A percentile compares a stretch with the other conserved stretches of the same genome.
phyloP scores from a whole-genome alignment of 2,797 vertebrate species.

The Aulostomus chinensis region DNA sequence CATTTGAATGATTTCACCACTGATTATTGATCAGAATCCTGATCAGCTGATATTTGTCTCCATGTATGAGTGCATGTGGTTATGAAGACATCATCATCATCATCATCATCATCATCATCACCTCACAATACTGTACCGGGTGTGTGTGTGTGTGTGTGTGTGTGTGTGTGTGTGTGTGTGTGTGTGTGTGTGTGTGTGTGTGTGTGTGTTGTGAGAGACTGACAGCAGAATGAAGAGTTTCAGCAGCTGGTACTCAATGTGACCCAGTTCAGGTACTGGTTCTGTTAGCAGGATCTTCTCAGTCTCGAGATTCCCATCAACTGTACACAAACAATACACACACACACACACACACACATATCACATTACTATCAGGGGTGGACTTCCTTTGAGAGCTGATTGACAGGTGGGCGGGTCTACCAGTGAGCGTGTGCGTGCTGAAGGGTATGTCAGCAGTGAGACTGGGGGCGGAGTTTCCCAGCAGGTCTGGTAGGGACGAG shows the following conservation, averaged over 20 bases:
- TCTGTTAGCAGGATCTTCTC: conserved; percentile 80
- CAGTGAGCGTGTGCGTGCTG: conserved; percentile 48
- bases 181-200: no score
- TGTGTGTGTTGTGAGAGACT: conserved; percentile 50
- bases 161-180: no score
- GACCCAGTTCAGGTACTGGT: conserved; percentile 79
- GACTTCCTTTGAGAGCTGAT: neutral
- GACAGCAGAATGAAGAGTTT: conserved; percentile 90
- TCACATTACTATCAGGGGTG: neutral
- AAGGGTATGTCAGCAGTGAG: conserved; percentile 79
- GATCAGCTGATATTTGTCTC: no score
- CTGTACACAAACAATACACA: conserved; percentile 52
- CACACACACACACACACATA: neutral
- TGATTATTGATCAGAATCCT: no score
- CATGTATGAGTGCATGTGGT: no score
- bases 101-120: no score
- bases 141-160: no score
- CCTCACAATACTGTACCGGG: no score
- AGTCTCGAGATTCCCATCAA: conserved; percentile 79
- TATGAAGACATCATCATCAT: no score
- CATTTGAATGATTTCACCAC: no score
- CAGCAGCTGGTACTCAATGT: conserved; percentile 85
- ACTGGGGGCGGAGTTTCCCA: conserved; percentile 79
- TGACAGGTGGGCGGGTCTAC: conserved; percentile 19
- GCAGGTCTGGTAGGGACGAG: conserved; percentile 83